A percentile compares a stretch with the other conserved stretches of the same genome.
Conservation (phyloP, 2,797 vertebrate species). For the Cryptoprocta ferox region DNA sequence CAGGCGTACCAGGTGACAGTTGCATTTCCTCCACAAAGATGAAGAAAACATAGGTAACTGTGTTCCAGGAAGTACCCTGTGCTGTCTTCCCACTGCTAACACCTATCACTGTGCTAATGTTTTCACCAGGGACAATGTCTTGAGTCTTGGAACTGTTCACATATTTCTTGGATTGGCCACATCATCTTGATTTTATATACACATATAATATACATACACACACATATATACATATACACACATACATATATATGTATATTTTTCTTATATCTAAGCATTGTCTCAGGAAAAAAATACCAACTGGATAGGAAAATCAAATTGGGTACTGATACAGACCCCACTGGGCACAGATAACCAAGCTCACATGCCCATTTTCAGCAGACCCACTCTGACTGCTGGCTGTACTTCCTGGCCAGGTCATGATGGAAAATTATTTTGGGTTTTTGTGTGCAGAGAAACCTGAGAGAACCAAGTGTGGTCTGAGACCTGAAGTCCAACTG, state of each 20-base stretch:
- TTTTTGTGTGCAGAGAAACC: constrained; percentile 47
- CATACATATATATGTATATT: not conserved
- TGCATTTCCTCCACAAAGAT: not conserved
- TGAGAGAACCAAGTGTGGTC: constrained; percentile 54
- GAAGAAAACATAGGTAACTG: not conserved
- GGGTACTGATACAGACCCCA: not conserved
- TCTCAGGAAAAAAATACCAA: not conserved
- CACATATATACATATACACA: not conserved
- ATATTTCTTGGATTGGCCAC: not conserved
- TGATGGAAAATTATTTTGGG: constrained; percentile 34
- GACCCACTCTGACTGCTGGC: not conserved
- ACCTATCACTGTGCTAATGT: not conserved
- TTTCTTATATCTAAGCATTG: not conserved
- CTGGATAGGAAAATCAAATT: not conserved
- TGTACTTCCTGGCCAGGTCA: not conserved
- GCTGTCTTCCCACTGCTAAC: not conserved
- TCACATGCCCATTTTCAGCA: not conserved
- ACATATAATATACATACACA: not conserved
- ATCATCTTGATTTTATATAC: not conserved
- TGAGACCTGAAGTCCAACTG: constrained; percentile 40
- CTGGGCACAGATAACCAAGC: not conserved
- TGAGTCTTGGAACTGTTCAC: not conserved
- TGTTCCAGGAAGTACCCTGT: not conserved
- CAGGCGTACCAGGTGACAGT: not conserved
- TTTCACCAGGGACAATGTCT: not conserved